Evolutionary conservation across 2,888 invertebrate genomes (phyloP).

Genomic region (Drosophila pseudotakahashii): DNA sequence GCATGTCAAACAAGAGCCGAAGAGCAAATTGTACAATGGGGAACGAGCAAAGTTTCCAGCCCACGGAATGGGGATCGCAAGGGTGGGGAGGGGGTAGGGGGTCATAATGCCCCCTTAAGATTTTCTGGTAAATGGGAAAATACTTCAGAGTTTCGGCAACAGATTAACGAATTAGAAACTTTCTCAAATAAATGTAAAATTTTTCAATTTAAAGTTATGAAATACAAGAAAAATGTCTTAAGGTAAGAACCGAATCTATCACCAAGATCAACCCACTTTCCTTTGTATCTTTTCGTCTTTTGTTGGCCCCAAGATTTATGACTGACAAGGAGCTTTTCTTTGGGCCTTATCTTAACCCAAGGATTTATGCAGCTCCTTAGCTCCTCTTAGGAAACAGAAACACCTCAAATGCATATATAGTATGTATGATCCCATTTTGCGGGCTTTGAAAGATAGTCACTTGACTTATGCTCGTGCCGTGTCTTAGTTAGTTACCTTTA

Average conservation of each 20-base stretch:
- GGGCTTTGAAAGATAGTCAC: conserved; percentile 21
- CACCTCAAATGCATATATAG: neutral
- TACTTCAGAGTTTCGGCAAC: neutral
- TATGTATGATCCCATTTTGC: conserved; percentile 14
- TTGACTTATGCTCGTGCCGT: conserved; percentile 28
- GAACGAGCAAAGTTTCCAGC: conserved; percentile 1
- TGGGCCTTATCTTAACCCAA: neutral
- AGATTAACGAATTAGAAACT: neutral
- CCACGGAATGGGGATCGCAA: conserved; percentile 1
- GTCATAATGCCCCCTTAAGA: neutral
- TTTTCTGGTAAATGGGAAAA: neutral
- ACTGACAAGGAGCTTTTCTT: neutral
- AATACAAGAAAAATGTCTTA: too few species aligned
- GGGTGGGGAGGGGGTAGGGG: too few species aligned
- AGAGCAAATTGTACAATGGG: conserved; percentile 25
- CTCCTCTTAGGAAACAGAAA: neutral
- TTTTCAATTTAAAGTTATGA: too few species aligned
- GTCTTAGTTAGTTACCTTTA: conserved; percentile 43
- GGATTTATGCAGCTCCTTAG: neutral
- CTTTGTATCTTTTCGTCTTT: conserved; percentile 1
- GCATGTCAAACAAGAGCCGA: conserved; percentile 57
- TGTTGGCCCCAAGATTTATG: neutral
- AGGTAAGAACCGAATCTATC: neutral
- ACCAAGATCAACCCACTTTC: conserved; percentile 12
- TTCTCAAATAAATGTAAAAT: neutral